phyloP scores from a whole-genome alignment of 2,888 invertebrate genomes.

The Tiphia femorata region DNA sequence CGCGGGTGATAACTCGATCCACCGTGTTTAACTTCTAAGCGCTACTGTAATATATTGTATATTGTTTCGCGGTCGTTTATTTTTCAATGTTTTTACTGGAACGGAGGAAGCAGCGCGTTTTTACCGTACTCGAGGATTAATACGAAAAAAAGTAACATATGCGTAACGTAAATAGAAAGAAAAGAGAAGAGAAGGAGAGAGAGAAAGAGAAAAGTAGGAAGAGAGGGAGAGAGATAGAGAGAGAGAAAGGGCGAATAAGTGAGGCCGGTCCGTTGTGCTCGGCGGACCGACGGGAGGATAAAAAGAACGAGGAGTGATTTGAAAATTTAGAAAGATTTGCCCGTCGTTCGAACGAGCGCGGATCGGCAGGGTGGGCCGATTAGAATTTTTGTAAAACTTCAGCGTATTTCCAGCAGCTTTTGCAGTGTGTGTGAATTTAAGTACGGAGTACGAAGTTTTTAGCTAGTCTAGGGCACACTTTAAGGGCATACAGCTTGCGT shows the following conservation, averaged over 20 bases:
- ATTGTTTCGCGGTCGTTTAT: slow-evolving; percentile 60
- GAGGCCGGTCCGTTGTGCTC: too few relatives aligned
- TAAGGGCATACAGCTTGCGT: slow-evolving; percentile 40
- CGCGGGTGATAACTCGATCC: slow-evolving; percentile 45
- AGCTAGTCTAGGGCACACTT: slow-evolving; percentile 42
- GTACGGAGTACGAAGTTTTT: slow-evolving; percentile 37
- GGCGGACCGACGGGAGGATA: not conserved
- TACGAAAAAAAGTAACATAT: slow-evolving; percentile 21
- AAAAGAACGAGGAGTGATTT: too few relatives aligned
- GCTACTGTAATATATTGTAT: slow-evolving; percentile 65
- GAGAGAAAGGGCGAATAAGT: too few relatives aligned
- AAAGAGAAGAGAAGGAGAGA: not conserved
- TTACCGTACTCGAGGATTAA: slow-evolving; percentile 46
- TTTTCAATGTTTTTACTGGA: slow-evolving; percentile 56
- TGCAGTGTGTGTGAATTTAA: slow-evolving; percentile 50
- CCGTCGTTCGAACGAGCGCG: not conserved
- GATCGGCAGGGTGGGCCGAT: slow-evolving; percentile 25
- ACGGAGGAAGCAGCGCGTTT: slow-evolving; percentile 55
- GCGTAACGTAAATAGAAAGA: slow-evolving; percentile 39
- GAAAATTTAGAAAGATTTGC: not conserved
- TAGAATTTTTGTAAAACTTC: slow-evolving; percentile 47
- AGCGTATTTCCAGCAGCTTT: slow-evolving; percentile 54
- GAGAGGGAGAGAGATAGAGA: not conserved
- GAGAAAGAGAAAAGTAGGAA: not conserved
- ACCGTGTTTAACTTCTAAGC: slow-evolving; percentile 42